Evolutionary conservation across 2,797 vertebrate genomes (phyloP), one percentile per base, ranked within the genome.

Genomic region (Epinephelus coioides): DNA sequence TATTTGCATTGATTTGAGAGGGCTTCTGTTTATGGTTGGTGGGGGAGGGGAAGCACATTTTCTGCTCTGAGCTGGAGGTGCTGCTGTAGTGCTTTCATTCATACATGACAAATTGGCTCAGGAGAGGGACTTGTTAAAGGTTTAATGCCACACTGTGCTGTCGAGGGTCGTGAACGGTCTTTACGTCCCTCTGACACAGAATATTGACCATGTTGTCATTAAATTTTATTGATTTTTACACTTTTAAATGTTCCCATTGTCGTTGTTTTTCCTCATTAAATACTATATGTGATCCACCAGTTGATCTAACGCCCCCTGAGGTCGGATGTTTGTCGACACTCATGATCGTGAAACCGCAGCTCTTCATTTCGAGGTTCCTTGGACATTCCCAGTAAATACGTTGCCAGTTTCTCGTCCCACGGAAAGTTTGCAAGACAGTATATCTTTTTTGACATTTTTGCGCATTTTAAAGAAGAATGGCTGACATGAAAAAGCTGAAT

Each of bases 401-500:
- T 84, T 86, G 73, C 79, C 85, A 61, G 82, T 87, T 84, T 84
- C 74, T 87, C 23, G 15, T 81, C 87, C 85, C 78, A 18, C 47
- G 3, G 60, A 73, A 30, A 65, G 80, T 81, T 82, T 46, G 51
- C 74, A 54, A 76, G 80, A 82, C 7, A 64, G 65, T 82, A 56
- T 85, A n/a, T 86, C 69, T 85, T 84, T 88, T 43, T 43, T 85
- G 83, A 88, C 79, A 76, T 81, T 78, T 78, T 76, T 80, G 71
- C 5, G 86, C 87, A 87, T 93, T 88, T 92, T 82, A 63, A 90
- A 89, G 87, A 90, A 82, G 89, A 93, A 86, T 86, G 91, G 87
- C 85, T 91, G 90, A 90, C 74, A 60, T 74, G 91, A 91, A 84
- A 86, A 87, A 86, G 86, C 74, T 93, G 94, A 94, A 93, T 93